Evolutionary conservation across 1,140 invertebrate species (phyloP), one percentile per base, ranked within the genome.

Genomic region (Eubasilissa regina): DNA sequence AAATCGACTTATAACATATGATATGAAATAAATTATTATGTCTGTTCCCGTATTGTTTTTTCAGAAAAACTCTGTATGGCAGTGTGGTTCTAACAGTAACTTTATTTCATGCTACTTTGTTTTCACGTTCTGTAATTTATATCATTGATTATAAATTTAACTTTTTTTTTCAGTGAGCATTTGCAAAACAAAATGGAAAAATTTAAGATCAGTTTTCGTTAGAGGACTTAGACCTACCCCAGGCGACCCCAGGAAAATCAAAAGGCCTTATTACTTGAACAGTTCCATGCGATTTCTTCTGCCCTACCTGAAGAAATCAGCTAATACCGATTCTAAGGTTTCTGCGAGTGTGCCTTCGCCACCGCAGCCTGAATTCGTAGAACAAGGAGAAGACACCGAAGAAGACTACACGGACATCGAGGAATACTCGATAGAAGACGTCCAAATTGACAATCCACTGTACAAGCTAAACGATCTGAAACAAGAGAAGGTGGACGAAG

Each of bases 131-230:
- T 35, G 6, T 35, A 35, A 35, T 35, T 35, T 35, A 35, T 35
- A 35, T 35, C 6, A 35, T 35, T 35, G 25, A 35, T 6, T 35
- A 35, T 3, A 35, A 35, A 1, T 35, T 58, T 53, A 53, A 51
- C n/a, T n/a, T 19, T 13, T 62, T 62, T 11, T 62, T 62, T 62
- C 25, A 62, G 60, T 62, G 8, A n/a, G 25, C 35, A 7, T 12
- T 13, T 62, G 60, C 25, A 62, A 62, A 62, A 62, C 60, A 9
- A 62, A 43, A 62, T 62, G 60, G 60, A 21, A 25, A 62, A 62
- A 62, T 13, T 13, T 62, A 25, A 62, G 60, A 62, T 62, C 60
- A 25, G 60, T 62, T 1, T 62, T 62, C 25, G 60, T 62, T 21
- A 62, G 60, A 43, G 35, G 25, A 62, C 60, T 8, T 0, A 62